Evolutionary conservation across 35 echinoderm and acorn worm species (phyloP).

Genomic region (Apostichopus parvimensis): DNA sequence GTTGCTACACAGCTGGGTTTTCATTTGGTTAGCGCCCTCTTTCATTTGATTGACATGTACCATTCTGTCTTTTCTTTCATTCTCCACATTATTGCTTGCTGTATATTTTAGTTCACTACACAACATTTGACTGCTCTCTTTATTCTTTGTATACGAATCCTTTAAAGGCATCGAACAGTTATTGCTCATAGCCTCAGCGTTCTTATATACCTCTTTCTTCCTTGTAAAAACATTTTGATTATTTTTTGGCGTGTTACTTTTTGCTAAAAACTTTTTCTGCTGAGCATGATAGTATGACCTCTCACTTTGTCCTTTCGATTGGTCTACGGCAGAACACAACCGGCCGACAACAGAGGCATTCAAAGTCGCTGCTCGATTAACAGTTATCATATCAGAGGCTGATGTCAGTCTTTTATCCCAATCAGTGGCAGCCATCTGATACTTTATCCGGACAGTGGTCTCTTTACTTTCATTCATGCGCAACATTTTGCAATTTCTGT

Average conservation of each 20-base stretch:
- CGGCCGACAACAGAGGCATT: neutral
- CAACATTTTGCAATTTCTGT: too few species aligned
- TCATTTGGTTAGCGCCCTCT: neutral
- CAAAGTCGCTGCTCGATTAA: neutral
- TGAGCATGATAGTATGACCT: neutral
- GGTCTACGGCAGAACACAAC: neutral
- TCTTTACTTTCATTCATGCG: neutral
- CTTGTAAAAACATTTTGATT: neutral
- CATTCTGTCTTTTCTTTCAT: neutral
- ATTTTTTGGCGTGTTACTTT: too few species aligned
- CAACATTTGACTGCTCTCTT: neutral
- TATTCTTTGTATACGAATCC: neutral
- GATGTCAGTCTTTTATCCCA: neutral
- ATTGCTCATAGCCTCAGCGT: too few species aligned
- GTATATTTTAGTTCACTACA: neutral
- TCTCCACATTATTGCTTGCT: neutral
- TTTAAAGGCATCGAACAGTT: too few species aligned
- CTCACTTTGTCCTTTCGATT: neutral
- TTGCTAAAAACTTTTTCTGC: too few species aligned
- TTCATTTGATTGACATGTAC: neutral
- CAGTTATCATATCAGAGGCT: too few species aligned
- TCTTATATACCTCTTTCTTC: too few species aligned
- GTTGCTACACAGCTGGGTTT: too few species aligned
- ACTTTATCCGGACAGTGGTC: neutral
- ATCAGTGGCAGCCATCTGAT: too few species aligned